A percentile compares a stretch with the other conserved stretches of the same genome.
Evolutionary conservation across 2,888 invertebrate genomes (phyloP).

Genomic region (Hypolimnas misippus): DNA sequence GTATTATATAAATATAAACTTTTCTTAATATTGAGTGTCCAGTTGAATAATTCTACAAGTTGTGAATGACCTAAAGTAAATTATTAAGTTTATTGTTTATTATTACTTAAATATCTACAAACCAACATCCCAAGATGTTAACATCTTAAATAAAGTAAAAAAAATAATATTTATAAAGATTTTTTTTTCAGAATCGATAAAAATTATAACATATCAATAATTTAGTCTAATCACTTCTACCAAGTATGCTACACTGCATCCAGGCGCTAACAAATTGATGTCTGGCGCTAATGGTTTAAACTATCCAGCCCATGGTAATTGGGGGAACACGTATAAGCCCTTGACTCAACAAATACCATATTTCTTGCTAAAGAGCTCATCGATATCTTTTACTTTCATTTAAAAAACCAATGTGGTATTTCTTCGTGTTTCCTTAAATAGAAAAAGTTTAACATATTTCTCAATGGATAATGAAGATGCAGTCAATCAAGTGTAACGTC

Average conservation of each 20-base stretch:
- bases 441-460: conserved; percentile 60
- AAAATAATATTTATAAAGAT: too few species aligned
- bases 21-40: too few species aligned
- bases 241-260: conserved; percentile 20
- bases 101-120: too few species aligned
- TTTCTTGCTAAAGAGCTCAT: conserved; percentile 49
- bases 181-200: too few species aligned
- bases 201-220: neutral
- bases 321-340: conserved; percentile 54
- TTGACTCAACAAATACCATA: conserved; percentile 50
- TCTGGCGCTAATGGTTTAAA: conserved; percentile 54
- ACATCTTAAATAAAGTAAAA: too few species aligned
- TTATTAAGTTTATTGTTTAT: too few species aligned
- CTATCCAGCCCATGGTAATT: conserved; percentile 53
- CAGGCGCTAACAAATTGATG: conserved; percentile 60
- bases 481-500: conserved; percentile 70
- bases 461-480: conserved; percentile 55
- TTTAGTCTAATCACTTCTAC: neutral
- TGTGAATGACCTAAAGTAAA: too few species aligned
- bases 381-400: conserved; percentile 48
- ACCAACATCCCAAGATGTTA: too few species aligned
- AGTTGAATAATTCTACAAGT: too few species aligned
- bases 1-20: too few species aligned
- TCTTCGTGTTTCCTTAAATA: conserved; percentile 41
- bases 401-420: neutral